These are phyloP conservation scores for Nephrocerus scutellatus DNA, from an alignment of 2,888 invertebrate genomes.

Conservation along the genomic window DNA sequence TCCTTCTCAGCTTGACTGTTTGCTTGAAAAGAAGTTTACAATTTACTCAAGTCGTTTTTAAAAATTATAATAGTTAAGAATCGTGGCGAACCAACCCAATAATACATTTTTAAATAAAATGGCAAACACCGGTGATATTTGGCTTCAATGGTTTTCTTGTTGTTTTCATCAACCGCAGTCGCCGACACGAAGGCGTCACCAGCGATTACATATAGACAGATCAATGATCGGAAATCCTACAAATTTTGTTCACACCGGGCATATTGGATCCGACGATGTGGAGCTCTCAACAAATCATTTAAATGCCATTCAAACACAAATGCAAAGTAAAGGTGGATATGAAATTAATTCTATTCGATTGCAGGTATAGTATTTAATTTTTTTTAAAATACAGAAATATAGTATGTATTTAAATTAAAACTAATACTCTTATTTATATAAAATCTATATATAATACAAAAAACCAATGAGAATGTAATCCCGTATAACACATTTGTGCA, in stretches of 20 bases:
- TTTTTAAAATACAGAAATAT: neutral
- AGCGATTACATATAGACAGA: constrained; percentile 73
- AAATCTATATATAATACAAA: too few relatives aligned
- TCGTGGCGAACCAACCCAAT: constrained; percentile 29
- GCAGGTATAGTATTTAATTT: constrained; percentile 35
- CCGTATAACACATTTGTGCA: too few relatives aligned
- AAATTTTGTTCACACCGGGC: constrained; percentile 88
- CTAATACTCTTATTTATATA: neutral
- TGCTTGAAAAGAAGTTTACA: too few relatives aligned
- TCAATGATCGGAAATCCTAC: constrained; percentile 95
- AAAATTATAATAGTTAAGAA: too few relatives aligned
- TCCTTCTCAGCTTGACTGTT: too few relatives aligned
- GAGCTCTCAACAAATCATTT: constrained; percentile 76
- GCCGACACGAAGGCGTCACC: constrained; percentile 60
- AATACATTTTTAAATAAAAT: too few relatives aligned
- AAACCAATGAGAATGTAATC: too few relatives aligned
- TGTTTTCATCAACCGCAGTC: constrained; percentile 77
- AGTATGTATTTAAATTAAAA: neutral
- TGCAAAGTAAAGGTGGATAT: constrained; percentile 95
- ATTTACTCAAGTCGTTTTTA: too few relatives aligned
- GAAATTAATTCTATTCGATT: constrained; percentile 55
- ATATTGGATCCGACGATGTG: constrained; percentile 84
- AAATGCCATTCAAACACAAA: constrained; percentile 83
- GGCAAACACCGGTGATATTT: constrained; percentile 72
- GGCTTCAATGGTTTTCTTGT: constrained; percentile 89